phyloP scores from a whole-genome alignment of 2,797 vertebrate genomes.

The Galagoides demidoff region DNA sequence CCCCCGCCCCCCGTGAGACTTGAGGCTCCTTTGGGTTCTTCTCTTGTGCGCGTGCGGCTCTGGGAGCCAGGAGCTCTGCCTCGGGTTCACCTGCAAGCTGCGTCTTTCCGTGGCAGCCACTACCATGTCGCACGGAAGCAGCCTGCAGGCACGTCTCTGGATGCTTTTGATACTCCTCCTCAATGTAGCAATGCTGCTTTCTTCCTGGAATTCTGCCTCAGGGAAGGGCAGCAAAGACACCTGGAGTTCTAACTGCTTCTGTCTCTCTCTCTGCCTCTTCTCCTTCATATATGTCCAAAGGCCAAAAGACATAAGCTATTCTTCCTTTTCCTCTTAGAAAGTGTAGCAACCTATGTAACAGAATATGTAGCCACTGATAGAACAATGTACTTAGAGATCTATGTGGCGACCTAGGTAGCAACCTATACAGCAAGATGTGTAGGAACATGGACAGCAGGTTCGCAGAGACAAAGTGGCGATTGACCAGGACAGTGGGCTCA shows the following conservation, averaged over 20 bases:
- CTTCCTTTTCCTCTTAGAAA: not conserved
- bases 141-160: not conserved
- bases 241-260: not conserved
- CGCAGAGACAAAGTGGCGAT: too few species aligned
- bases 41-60: not conserved
- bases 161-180: slow-evolving; percentile 4
- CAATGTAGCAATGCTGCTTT: not conserved
- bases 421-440: too few species aligned
- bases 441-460: too few species aligned
- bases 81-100: not conserved
- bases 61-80: not conserved
- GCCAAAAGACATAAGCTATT: not conserved
- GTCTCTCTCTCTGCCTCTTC: not conserved
- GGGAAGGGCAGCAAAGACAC: not conserved
- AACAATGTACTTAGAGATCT: too few species aligned
- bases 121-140: not conserved
- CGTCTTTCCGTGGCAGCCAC: not conserved
- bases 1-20: not conserved
- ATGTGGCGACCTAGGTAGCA: too few species aligned
- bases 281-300: not conserved
- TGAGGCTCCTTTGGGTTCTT: not conserved
- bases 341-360: too few species aligned
- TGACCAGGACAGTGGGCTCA: too few species aligned
- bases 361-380: too few species aligned
- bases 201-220: not conserved